A percentile compares a stretch with the other conserved stretches of the same genome.
phyloP scores from a whole-genome alignment of 2,797 vertebrate species.

The Lateolabrax maculatus region DNA sequence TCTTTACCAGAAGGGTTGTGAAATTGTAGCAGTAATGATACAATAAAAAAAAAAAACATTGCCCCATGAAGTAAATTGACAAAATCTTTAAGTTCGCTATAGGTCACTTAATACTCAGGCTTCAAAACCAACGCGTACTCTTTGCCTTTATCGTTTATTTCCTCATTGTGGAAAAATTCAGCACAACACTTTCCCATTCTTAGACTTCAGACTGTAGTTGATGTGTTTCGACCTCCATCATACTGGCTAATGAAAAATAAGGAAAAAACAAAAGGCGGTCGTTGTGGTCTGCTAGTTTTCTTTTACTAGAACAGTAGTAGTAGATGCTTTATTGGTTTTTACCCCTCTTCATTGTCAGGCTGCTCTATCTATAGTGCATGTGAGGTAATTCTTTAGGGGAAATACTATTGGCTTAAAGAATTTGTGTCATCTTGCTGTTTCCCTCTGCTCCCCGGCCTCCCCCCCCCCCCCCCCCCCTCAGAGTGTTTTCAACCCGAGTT shows the following conservation, averaged over 20 bases:
- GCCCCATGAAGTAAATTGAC: conserved; percentile 70
- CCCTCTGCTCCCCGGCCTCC: conserved; percentile 42
- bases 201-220: conserved; percentile 53
- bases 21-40: conserved; percentile 80
- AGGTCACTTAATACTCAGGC: conserved; percentile 80
- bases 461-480: conserved; percentile 18
- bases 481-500: conserved; percentile 75
- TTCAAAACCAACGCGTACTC: conserved; percentile 64
- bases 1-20: conserved; percentile 81
- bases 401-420: conserved; percentile 66
- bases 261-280: conserved; percentile 49
- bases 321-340: conserved; percentile 62
- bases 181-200: conserved; percentile 69
- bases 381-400: conserved; percentile 75
- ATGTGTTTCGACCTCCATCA: conserved; percentile 58
- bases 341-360: conserved; percentile 62
- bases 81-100: conserved; percentile 61
- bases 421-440: conserved; percentile 69
- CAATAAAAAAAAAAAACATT: conserved; percentile 47
- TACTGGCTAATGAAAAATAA: conserved; percentile 57
- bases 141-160: conserved; percentile 66
- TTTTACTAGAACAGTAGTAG: conserved; percentile 63
- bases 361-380: conserved; percentile 82
- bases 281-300: conserved; percentile 69
- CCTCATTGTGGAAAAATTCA: conserved; percentile 68